A percentile compares a stretch with the other conserved stretches of the same genome.
These are phyloP conservation scores for Pseudomyrmex dendroicus DNA, from an alignment of 1,140 invertebrate genomes.

Conservation along the genomic window DNA sequence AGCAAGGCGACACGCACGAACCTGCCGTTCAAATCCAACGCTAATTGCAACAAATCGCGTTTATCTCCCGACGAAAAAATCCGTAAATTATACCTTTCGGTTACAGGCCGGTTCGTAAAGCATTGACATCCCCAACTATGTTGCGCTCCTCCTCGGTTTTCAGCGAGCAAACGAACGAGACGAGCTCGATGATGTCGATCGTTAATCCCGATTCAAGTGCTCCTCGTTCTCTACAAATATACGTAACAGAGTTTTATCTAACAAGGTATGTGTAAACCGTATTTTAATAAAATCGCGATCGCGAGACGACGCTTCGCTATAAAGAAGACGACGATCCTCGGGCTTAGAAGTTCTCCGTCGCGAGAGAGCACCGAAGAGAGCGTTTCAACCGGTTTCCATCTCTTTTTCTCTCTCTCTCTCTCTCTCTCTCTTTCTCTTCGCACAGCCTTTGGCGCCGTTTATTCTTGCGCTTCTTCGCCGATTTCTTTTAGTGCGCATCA, in stretches of 20 bases:
- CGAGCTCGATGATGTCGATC: neutral
- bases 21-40: conserved; percentile 16
- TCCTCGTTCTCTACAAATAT: too few species aligned
- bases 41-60: conserved; percentile 51
- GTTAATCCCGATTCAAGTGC: neutral
- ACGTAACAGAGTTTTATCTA: too few species aligned
- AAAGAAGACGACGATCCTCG: conserved; percentile 31
- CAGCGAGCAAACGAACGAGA: neutral
- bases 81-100: conserved; percentile 23
- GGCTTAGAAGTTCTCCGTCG: neutral
- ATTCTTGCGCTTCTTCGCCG: conserved; percentile 62
- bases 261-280: neutral
- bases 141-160: neutral
- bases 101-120: neutral
- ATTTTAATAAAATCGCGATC: neutral
- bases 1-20: conserved; percentile 14
- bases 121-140: neutral
- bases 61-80: neutral
- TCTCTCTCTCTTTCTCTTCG: neutral
- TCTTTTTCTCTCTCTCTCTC: too few species aligned
- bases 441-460: conserved; percentile 68
- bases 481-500: conserved; percentile 40
- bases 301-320: neutral
- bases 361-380: conserved; percentile 19
- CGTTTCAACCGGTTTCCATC: conserved; percentile 65